Percentiles rank a stretch among this genome's conserved stretches.
Conservation (phyloP, 2,888 invertebrate genomes). For the Mimas tiliae region DNA sequence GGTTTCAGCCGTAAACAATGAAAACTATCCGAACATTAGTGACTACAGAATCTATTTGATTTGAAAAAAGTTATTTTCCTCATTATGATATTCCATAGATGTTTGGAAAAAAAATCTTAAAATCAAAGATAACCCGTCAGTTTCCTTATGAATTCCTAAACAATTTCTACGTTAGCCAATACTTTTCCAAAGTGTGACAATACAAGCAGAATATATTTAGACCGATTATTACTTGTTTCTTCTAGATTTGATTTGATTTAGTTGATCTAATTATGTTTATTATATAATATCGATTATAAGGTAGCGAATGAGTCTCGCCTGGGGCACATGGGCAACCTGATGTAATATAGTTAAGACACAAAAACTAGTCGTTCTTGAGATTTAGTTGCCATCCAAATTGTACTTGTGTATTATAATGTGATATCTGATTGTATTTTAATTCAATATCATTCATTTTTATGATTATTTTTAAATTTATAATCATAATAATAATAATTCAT, state of each 20-base stretch:
- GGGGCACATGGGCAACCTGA: constrained; percentile 50
- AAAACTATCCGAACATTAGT: neutral
- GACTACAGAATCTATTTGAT: neutral
- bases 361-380: constrained; percentile 72
- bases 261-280: constrained; percentile 18
- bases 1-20: neutral
- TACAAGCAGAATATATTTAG: too few relatives aligned
- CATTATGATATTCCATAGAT: too few relatives aligned
- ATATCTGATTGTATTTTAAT: constrained; percentile 21
- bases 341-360: constrained; percentile 58
- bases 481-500: neutral
- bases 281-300: constrained; percentile 31
- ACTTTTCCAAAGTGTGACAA: neutral
- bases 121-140: too few relatives aligned
- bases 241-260: neutral
- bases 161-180: neutral
- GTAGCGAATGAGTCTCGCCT: constrained; percentile 40
- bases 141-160: too few relatives aligned
- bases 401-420: constrained; percentile 23
- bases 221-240: neutral
- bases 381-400: constrained; percentile 52
- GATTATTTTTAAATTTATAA: neutral
- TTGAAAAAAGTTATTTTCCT: neutral
- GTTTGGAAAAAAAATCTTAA: too few relatives aligned
- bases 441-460: neutral